A percentile compares a stretch with the other conserved stretches of the same genome.
phyloP scores from a whole-genome alignment of 2,113 vertebrate species.

The Sarotherodon lohbergeri region DNA sequence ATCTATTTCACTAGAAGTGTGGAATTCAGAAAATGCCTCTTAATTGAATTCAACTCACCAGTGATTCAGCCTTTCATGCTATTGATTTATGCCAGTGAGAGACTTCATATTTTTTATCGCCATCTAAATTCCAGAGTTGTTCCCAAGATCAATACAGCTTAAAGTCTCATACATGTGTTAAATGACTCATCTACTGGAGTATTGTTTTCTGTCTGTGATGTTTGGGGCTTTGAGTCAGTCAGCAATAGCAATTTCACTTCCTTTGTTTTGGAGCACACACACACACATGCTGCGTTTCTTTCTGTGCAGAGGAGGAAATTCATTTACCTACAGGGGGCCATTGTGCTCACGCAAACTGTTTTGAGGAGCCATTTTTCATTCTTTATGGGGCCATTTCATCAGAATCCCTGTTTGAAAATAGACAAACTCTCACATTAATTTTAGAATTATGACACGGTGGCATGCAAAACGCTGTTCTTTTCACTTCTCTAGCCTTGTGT shows the following conservation, averaged over 20 bases:
- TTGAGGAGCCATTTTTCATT: conserved; percentile 19
- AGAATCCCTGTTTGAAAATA: conserved; percentile 42
- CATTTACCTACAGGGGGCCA: conserved; percentile 43
- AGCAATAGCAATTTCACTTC: not conserved
- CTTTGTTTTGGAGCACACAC: conserved; percentile 3
- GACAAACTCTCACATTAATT: conserved; percentile 43
- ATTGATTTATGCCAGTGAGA: conserved; percentile 22
- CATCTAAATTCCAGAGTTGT: not conserved
- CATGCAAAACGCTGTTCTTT: not conserved
- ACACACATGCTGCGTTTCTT: not conserved
- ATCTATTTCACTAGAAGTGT: not conserved
- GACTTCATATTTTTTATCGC: not conserved
- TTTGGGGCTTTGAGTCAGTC: not conserved
- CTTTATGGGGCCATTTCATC: conserved; percentile 54
- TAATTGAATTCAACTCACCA: conserved; percentile 35
- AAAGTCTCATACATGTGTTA: conserved; percentile 8
- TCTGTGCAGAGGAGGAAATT: conserved; percentile 34
- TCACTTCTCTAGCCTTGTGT: conserved; percentile 5
- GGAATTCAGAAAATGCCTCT: conserved; percentile 4
- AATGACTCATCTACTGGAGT: not conserved
- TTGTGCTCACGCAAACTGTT: conserved; percentile 55
- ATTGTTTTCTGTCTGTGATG: not conserved
- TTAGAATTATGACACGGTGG: conserved; percentile 37
- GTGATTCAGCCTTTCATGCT: not conserved
- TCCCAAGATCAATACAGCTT: conserved; percentile 28